Conservation (phyloP, 2,113 vertebrate genomes). For the Pitta sordida region DNA sequence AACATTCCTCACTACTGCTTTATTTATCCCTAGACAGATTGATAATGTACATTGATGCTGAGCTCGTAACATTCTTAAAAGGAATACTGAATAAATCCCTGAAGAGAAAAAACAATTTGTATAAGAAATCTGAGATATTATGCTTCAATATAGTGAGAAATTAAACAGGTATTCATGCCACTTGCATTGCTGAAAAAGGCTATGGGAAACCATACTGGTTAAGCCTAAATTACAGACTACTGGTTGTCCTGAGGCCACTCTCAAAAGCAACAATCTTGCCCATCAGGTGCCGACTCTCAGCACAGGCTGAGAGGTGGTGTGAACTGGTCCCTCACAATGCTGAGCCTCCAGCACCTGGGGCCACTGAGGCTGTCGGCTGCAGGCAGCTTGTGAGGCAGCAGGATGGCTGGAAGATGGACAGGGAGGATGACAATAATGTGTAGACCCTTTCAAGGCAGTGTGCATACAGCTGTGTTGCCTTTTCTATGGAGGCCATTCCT, state of each 20-base stretch:
- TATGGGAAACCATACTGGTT: background rate
- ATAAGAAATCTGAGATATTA: background rate
- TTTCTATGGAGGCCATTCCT: background rate
- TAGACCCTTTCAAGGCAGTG: background rate
- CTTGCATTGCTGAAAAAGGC: background rate
- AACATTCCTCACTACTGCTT: background rate
- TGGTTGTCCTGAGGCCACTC: background rate
- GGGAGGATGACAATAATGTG: background rate
- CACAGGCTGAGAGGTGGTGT: background rate
- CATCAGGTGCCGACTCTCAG: background rate
- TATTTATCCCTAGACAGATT: background rate
- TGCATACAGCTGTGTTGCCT: background rate
- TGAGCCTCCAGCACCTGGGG: background rate
- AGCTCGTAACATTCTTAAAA: conserved; percentile 11
- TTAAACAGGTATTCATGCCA: background rate
- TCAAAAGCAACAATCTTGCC: background rate
- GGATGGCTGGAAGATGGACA: background rate
- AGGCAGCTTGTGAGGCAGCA: background rate
- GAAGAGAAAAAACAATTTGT: background rate
- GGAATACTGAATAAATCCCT: background rate
- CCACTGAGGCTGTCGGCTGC: background rate
- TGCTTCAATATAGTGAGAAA: background rate
- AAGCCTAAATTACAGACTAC: background rate
- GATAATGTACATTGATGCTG: background rate
- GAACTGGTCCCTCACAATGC: background rate